Evolutionary conservation across 2,797 vertebrate genomes (phyloP).

Genomic region (Myripristis murdjan): DNA sequence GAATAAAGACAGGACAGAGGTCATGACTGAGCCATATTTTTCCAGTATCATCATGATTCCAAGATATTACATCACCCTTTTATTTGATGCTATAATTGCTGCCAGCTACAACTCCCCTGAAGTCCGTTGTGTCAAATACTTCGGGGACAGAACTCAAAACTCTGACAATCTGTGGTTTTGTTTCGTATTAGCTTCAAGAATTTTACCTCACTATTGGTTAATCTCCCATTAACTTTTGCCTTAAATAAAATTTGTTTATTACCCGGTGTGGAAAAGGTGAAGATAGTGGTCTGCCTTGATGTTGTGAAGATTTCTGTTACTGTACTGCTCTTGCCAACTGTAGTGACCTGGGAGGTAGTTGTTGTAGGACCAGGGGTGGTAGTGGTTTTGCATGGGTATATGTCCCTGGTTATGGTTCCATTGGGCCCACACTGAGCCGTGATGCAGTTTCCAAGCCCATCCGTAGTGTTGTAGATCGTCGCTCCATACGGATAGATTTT

Average conservation of each 20-base stretch:
- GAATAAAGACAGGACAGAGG: too few relatives aligned
- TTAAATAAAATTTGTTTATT: neutral
- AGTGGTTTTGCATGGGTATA: slow-evolving; percentile 71
- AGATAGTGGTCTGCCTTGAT: slow-evolving; percentile 60
- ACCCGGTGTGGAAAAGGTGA: slow-evolving; percentile 71
- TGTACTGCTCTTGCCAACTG: slow-evolving; percentile 6
- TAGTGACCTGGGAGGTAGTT: slow-evolving; percentile 57
- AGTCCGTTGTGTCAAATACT: too few relatives aligned
- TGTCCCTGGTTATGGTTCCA: slow-evolving; percentile 76
- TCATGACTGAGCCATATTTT: too few relatives aligned
- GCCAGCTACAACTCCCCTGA: too few relatives aligned
- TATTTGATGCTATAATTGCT: too few relatives aligned
- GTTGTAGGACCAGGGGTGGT: slow-evolving; percentile 49
- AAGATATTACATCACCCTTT: too few relatives aligned
- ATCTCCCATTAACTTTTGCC: too few relatives aligned
- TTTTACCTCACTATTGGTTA: too few relatives aligned
- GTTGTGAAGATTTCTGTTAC: slow-evolving; percentile 33
- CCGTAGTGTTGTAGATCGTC: slow-evolving; percentile 89
- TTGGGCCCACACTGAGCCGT: slow-evolving; percentile 85
- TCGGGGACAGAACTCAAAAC: too few relatives aligned
- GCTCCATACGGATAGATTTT: slow-evolving; percentile 80
- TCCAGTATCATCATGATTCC: too few relatives aligned
- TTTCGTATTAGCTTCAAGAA: too few relatives aligned
- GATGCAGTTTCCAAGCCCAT: slow-evolving; percentile 91
- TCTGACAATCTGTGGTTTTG: too few relatives aligned